Percentiles rank a stretch among this genome's conserved stretches.
Conservation (phyloP, 2,888 invertebrate species). For the Agrotis exclamationis region DNA sequence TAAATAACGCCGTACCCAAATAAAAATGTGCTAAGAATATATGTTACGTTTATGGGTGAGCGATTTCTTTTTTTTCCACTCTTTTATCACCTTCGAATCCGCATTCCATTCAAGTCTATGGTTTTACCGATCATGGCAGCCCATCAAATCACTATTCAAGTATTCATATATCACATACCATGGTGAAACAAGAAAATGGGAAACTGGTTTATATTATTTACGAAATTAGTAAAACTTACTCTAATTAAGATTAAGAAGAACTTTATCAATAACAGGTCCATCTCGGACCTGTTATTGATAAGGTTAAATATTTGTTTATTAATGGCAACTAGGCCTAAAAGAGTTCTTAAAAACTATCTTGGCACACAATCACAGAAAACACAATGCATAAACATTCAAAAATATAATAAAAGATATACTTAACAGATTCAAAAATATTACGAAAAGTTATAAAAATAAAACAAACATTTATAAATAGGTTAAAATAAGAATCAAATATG, state of each 20-base stretch:
- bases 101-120: slow-evolving; percentile 68
- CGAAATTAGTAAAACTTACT: slow-evolving; percentile 39
- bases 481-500: too few species aligned
- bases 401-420: too few species aligned
- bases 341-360: too few species aligned
- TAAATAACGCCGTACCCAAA: slow-evolving; percentile 11
- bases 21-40: slow-evolving; percentile 47
- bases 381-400: too few species aligned
- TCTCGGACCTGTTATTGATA: slow-evolving; percentile 17
- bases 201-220: slow-evolving; percentile 63
- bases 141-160: slow-evolving; percentile 56
- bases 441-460: too few species aligned
- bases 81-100: slow-evolving; percentile 59
- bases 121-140: slow-evolving; percentile 59
- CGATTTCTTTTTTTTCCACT: slow-evolving; percentile 52
- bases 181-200: slow-evolving; percentile 43
- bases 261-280: too few species aligned
- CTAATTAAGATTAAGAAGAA: slow-evolving; percentile 42
- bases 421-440: too few species aligned
- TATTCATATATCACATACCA: slow-evolving; percentile 65
- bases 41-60: slow-evolving; percentile 43
- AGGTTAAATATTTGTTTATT: too few species aligned
- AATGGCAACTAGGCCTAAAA: too few species aligned
- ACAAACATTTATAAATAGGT: too few species aligned
- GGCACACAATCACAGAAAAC: too few species aligned